Percentiles rank a stretch among this genome's conserved stretches.
Conservation (phyloP, 1,140 invertebrate species). For the Drosophila tani region DNA sequence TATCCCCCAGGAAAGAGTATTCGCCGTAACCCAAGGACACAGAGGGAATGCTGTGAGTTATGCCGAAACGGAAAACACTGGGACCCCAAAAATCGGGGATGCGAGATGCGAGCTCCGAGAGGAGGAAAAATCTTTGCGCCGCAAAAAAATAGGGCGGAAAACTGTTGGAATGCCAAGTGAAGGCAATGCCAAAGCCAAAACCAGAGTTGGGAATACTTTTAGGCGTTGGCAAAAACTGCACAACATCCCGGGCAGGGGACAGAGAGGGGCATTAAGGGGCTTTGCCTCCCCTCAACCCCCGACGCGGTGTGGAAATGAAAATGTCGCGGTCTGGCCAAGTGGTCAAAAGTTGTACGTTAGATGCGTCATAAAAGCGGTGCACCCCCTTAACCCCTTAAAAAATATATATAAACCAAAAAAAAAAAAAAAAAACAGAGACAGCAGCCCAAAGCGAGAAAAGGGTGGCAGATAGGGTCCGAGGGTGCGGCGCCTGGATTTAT, state of each 20-base stretch:
- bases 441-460: background rate
- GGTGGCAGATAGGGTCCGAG: conserved; percentile 3
- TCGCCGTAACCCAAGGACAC: background rate
- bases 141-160: conserved; percentile 26
- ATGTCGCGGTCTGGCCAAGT: conserved; percentile 78
- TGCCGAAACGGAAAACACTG: conserved; percentile 33
- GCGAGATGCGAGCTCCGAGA: background rate
- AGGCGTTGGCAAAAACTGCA: conserved; percentile 60
- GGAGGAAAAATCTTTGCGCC: conserved; percentile 21
- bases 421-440: conserved; percentile 34
- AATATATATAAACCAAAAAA: conserved; percentile 1
- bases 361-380: conserved; percentile 68
- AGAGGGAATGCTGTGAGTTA: conserved; percentile 31
- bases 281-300: background rate
- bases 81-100: conserved; percentile 18
- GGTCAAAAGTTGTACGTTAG: conserved; percentile 75
- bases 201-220: conserved; percentile 59
- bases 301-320: conserved; percentile 73
- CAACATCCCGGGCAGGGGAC: conserved; percentile 30
- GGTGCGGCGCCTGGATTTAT: conserved; percentile 59
- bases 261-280: background rate
- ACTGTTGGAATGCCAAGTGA: conserved; percentile 35
- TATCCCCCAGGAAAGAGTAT: background rate
- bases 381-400: conserved; percentile 5
- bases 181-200: conserved; percentile 35